Conservation (phyloP, 2,888 invertebrate genomes). For the Pseudoips prasinana region DNA sequence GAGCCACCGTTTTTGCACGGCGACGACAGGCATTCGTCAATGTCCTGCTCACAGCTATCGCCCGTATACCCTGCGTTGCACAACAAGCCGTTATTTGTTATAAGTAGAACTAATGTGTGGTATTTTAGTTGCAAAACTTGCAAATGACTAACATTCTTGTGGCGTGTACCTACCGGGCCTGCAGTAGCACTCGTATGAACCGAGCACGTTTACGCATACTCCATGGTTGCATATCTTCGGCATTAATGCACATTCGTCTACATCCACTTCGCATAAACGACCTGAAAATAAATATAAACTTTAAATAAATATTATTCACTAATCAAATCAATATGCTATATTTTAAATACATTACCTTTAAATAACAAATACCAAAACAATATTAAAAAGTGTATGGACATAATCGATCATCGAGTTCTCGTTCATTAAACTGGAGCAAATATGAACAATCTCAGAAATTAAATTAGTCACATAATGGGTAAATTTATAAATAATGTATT, state of each 20-base stretch:
- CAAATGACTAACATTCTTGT: not conserved
- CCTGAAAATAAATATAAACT: conserved; percentile 50
- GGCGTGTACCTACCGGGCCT: conserved; percentile 81
- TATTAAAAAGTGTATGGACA: conserved; percentile 20
- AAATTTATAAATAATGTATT: conserved; percentile 16
- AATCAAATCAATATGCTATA: conserved; percentile 5
- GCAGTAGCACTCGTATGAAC: conserved; percentile 92
- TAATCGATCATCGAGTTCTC: conserved; percentile 19
- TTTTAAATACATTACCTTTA: conserved; percentile 29
- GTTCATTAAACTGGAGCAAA: conserved; percentile 20
- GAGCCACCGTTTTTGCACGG: conserved; percentile 93
- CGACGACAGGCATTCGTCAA: conserved; percentile 92
- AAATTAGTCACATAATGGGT: conserved; percentile 38
- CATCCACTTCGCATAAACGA: conserved; percentile 83
- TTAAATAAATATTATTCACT: not conserved
- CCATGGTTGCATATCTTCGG: conserved; percentile 89
- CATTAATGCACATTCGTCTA: conserved; percentile 87
- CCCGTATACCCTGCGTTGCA: conserved; percentile 86
- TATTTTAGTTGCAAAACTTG: conserved; percentile 9
- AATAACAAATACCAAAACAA: conserved; percentile 23
- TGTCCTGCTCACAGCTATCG: conserved; percentile 90
- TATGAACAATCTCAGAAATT: conserved; percentile 28
- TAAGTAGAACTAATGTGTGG: too few relatives aligned
- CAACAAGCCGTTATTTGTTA: too few relatives aligned
- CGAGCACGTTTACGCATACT: conserved; percentile 88